phyloP scores from a whole-genome alignment of 2,113 vertebrate genomes.

The Orientallactaga bullata region DNA sequence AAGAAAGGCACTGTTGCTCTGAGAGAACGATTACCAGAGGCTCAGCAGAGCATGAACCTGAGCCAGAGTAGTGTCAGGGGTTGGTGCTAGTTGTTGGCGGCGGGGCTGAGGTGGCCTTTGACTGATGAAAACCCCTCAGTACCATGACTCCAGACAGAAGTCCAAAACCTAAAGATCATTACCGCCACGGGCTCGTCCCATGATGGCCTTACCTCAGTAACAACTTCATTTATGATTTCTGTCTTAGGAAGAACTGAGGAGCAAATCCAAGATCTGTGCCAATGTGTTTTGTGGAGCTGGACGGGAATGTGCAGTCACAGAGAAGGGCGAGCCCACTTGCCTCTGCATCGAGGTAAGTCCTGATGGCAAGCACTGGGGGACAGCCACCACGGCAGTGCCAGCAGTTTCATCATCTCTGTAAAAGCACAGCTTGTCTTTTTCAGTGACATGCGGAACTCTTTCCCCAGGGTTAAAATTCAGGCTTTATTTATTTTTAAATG shows the following conservation, averaged over 20 bases:
- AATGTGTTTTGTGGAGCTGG: slow-evolving; percentile 99
- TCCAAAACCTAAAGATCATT: background rate
- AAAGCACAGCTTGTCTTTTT: background rate
- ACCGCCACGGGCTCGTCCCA: background rate
- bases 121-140: background rate
- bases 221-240: slow-evolving; percentile 73
- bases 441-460: slow-evolving; percentile 1
- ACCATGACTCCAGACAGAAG: background rate
- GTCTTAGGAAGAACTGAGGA: slow-evolving; percentile 92
- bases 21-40: background rate
- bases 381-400: background rate
- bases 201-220: background rate
- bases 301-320: slow-evolving; percentile 95
- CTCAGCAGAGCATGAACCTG: no score
- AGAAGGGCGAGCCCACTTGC: slow-evolving; percentile 98
- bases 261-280: slow-evolving; percentile 99
- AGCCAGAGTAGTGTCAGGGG: background rate
- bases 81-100: background rate
- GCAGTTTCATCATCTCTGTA: background rate
- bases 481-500: slow-evolving; percentile 7
- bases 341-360: slow-evolving; percentile 96
- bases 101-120: background rate
- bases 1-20: slow-evolving; percentile 22
- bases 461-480: background rate
- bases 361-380: background rate